phyloP scores from a whole-genome alignment of 2,113 vertebrate species.

The Menidia beryllina region DNA sequence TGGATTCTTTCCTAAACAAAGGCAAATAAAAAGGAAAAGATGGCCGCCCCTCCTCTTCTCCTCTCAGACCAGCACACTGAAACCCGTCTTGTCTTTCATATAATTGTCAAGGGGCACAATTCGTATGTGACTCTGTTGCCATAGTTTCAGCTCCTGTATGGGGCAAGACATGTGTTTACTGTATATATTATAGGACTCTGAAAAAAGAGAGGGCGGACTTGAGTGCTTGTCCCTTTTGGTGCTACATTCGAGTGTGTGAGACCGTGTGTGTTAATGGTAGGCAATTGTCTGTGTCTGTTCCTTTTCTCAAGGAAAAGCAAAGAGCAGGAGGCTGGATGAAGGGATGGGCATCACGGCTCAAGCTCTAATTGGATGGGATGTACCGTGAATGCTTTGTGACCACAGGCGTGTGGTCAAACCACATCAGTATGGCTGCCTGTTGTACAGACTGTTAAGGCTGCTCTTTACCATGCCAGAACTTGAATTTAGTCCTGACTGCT shows the following conservation, averaged over 20 bases:
- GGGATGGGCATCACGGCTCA: constrained; percentile 27
- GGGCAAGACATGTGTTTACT: constrained; percentile 65
- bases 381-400: constrained; percentile 32
- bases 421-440: background rate
- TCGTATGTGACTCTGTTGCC: constrained; percentile 70
- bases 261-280: constrained; percentile 33
- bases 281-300: constrained; percentile 9
- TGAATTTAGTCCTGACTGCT: no score
- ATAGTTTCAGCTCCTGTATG: constrained; percentile 65
- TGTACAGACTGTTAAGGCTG: background rate
- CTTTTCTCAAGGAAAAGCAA: constrained; percentile 24
- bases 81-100: constrained; percentile 56
- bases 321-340: constrained; percentile 38
- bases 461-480: background rate
- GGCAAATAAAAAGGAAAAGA: constrained; percentile 45
- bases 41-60: constrained; percentile 52
- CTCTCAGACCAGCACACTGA: constrained; percentile 61
- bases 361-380: constrained; percentile 65
- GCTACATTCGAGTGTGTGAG: constrained; percentile 55
- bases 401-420: constrained; percentile 18
- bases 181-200: constrained; percentile 65
- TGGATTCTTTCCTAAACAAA: constrained; percentile 71
- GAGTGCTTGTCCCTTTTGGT: constrained; percentile 58
- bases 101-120: constrained; percentile 77
- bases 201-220: constrained; percentile 59